These are phyloP conservation scores for Protonibea diacanthus DNA, from an alignment of 2,797 vertebrate genomes.

Conservation along the genomic window DNA sequence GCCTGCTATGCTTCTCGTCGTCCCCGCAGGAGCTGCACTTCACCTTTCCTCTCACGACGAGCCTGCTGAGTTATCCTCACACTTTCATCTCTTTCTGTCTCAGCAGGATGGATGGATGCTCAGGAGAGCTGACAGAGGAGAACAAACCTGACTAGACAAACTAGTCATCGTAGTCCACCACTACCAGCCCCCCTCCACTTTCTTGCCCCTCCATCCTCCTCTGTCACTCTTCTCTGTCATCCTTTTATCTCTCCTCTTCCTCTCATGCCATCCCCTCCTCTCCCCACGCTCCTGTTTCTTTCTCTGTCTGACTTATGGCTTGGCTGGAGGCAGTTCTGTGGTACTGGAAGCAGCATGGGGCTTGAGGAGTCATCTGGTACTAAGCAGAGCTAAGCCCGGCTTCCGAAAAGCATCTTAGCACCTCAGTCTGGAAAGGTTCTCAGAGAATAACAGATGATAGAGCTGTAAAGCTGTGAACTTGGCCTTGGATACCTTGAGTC, in stretches of 20 bases:
- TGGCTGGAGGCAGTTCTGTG: conserved; percentile 59
- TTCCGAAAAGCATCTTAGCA: conserved; percentile 65
- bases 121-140: conserved; percentile 51
- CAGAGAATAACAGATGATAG: conserved; percentile 60
- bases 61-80: conserved; percentile 46
- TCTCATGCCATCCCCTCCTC: conserved; percentile 34
- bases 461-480: conserved; percentile 48
- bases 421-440: conserved; percentile 61
- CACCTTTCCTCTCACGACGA: conserved; percentile 70
- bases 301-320: conserved; percentile 53
- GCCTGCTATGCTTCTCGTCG: conserved; percentile 50
- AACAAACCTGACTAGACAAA: conserved; percentile 62
- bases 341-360: conserved; percentile 65
- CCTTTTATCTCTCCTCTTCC: conserved; percentile 63
- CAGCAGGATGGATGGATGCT: conserved; percentile 65
- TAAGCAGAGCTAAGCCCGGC: conserved; percentile 67
- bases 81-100: conserved; percentile 71
- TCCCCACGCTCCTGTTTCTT: conserved; percentile 25
- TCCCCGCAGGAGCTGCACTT: conserved; percentile 64
- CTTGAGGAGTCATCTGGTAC: conserved; percentile 70
- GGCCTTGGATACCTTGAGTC: conserved; percentile 33
- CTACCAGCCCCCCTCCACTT: not conserved
- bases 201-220: conserved; percentile 29
- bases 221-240: conserved; percentile 60
- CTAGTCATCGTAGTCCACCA: conserved; percentile 50